Percentiles rank a stretch among this genome's conserved stretches.
These are phyloP conservation scores for Halichondria panicea DNA, from an alignment of 37 sponge, comb jelly and placozoan genomes.

Conservation along the genomic window DNA sequence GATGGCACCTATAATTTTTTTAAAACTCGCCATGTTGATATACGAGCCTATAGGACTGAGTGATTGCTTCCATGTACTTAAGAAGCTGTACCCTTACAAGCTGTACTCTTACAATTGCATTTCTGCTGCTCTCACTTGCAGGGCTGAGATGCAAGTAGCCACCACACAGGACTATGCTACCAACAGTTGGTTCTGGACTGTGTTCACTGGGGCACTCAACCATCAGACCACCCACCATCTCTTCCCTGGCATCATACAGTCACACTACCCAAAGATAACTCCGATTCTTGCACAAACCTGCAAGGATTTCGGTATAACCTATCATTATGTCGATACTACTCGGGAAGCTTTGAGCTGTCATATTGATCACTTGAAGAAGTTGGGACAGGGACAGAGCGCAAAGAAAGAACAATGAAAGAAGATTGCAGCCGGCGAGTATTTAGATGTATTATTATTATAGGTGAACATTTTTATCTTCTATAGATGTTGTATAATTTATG, in stretches of 20 bases:
- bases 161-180: conserved; percentile 92
- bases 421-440: background rate
- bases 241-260: conserved; percentile 89
- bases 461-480: too few species aligned
- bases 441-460: too few species aligned
- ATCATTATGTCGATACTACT: conserved; percentile 83
- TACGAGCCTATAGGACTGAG: too few species aligned
- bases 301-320: conserved; percentile 83
- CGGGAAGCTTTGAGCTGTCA: conserved; percentile 84
- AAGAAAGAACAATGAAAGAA: background rate
- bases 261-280: conserved; percentile 82
- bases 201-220: conserved; percentile 88
- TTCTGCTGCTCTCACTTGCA: background rate
- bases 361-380: conserved; percentile 72
- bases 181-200: conserved; percentile 89
- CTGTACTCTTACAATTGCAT: background rate
- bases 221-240: conserved; percentile 92
- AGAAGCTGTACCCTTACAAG: too few species aligned
- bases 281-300: conserved; percentile 86
- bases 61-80: too few species aligned
- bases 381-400: conserved; percentile 59
- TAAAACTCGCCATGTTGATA: too few species aligned
- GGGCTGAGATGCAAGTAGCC: conserved; percentile 90
- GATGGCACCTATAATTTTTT: too few species aligned
- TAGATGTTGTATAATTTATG: too few species aligned